A percentile compares a stretch with the other conserved stretches of the same genome.
These are phyloP conservation scores for Aphyosemion australe DNA, from an alignment of 2,113 vertebrate species.

Conservation along the genomic window DNA sequence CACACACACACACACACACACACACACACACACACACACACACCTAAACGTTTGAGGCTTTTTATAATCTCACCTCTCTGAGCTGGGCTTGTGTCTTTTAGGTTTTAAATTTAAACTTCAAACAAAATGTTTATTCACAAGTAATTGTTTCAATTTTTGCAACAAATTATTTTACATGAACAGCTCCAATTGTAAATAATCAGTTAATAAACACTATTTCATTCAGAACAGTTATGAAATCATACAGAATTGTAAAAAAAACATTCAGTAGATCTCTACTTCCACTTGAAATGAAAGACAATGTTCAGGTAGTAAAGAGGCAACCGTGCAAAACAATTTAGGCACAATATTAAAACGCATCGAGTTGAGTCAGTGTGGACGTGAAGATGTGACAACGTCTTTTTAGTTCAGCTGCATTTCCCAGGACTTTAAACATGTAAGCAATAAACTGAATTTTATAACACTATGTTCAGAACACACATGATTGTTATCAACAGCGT, in stretches of 20 bases:
- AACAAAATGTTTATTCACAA: slow-evolving; percentile 49
- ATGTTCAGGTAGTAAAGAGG: slow-evolving; percentile 2
- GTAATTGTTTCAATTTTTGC: not conserved
- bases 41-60: not conserved
- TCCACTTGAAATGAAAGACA: slow-evolving; percentile 5
- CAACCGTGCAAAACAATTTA: not conserved
- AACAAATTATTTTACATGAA: not conserved
- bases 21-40: too few relatives aligned
- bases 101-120: slow-evolving; percentile 7
- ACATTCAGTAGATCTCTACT: not conserved
- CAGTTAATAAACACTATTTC: not conserved
- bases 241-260: not conserved
- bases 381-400: too few relatives aligned
- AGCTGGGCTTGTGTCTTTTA: not conserved
- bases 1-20: too few relatives aligned
- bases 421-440: not conserved
- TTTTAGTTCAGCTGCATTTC: not conserved
- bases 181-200: slow-evolving; percentile 6
- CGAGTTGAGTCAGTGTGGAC: too few relatives aligned
- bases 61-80: not conserved
- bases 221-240: not conserved
- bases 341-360: too few relatives aligned
- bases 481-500: not conserved
- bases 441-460: not conserved
- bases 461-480: not conserved